These are phyloP conservation scores for Archegozetes longisetosus DNA, from an alignment of 1,140 invertebrate genomes.

Conservation along the genomic window DNA sequence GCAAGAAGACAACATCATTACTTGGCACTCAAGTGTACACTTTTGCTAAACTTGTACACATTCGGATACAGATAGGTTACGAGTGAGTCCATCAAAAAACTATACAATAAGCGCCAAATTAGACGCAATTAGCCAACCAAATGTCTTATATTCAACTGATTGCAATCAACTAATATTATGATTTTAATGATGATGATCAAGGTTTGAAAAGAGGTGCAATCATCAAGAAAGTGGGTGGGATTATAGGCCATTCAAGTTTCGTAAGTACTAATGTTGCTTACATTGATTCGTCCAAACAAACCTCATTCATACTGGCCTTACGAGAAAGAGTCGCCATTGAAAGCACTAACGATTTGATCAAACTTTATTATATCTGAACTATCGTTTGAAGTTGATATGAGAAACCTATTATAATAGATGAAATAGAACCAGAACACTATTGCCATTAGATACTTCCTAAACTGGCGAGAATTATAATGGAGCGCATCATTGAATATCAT, in stretches of 20 bases:
- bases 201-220: not conserved
- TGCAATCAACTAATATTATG: not conserved
- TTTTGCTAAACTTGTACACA: no score
- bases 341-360: no score
- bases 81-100: no score
- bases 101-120: no score
- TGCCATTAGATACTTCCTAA: not conserved
- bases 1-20: not conserved
- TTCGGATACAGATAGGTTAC: no score
- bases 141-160: not conserved
- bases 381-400: no score
- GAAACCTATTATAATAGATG: not conserved
- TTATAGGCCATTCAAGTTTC: not conserved
- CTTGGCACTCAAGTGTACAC: no score
- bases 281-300: not conserved
- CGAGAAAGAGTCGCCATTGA: no score
- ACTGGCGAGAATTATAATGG: not conserved
- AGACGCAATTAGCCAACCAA: no score
- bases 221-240: not conserved
- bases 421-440: not conserved
- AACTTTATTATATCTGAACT: no score
- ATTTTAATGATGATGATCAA: not conserved
- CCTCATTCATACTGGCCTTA: not conserved
- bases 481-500: not conserved
- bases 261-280: no score